Base-by-base conservation (phyloP, 2,888 invertebrate genomes). In the Lumbricus terrestris region DNA sequence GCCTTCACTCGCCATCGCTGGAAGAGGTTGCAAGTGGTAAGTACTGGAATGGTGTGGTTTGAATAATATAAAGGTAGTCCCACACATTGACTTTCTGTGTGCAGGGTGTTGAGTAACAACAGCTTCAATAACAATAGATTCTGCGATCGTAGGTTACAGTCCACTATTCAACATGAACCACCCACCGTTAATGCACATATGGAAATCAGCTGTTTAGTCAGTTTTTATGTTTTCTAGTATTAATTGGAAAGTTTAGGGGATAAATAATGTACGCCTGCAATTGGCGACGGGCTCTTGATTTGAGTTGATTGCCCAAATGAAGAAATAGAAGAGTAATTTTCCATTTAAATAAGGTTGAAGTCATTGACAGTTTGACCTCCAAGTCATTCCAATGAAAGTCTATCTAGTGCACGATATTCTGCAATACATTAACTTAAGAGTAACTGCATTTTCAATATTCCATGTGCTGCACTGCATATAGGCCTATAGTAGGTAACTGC, bases 21-120 rank as follows among this genome's bases (percentile, higher is more conserved):
- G 69, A 69, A 69, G 69, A 69, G 69, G 69, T 69, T 69, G 69
- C 69, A n/a, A n/a, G n/a, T 69, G 69, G 69, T 69, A 69, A 69
- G 69, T 69, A 1, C 29, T 69, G 0, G 69, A 11, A n/a, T 69
- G 69, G n/a, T 13, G 5, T 54, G 29, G 54, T 54, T n/a, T 29
- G 69, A n/a, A n/a, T 69, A n/a, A n/a, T n/a, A n/a, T n/a, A 69
- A n/a, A 69, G n/a, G 69, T 69, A n/a, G n/a, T n/a, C n/a, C n/a
- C n/a, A n/a, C n/a, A 13, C 69, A 69, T n/a, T 47, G 18, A 23
- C 47, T 47, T 47, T 47, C 1, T 20, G 1, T 20, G 20, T 47
- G 47, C 47, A 47, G 47, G 23, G 2, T 47, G 18, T 47, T 47
- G 47, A 47, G 47, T 47, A 47, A 47, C 47, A 20, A 20, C 20